phyloP scores from a whole-genome alignment of 2,888 invertebrate species.

The Serrognathus titanus region DNA sequence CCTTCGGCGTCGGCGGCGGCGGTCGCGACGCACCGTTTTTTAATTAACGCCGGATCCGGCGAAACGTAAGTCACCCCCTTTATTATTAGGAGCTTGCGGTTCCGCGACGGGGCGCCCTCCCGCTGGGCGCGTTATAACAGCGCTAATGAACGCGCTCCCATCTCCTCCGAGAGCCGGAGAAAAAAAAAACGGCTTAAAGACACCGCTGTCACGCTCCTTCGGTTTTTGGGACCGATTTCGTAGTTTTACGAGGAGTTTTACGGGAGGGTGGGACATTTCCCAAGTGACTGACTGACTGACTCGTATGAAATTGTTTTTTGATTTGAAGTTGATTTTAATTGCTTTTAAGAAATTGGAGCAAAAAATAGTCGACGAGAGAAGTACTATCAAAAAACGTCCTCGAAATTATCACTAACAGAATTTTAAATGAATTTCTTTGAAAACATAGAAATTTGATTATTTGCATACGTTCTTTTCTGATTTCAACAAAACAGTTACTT shows the following conservation, averaged over 20 bases:
- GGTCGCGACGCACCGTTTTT: slow-evolving; percentile 1
- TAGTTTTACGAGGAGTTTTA: slow-evolving; percentile 7
- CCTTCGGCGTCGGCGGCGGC: slow-evolving; percentile 1
- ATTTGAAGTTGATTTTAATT: slow-evolving; percentile 17
- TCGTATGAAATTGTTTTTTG: slow-evolving; percentile 22
- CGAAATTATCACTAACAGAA: too few relatives aligned
- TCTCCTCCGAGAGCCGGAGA: not conserved
- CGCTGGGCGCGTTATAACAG: slow-evolving; percentile 32
- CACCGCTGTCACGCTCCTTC: slow-evolving; percentile 5
- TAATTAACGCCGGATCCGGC: slow-evolving; percentile 9
- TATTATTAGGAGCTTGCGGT: slow-evolving; percentile 1
- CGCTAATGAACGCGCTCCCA: slow-evolving; percentile 38
- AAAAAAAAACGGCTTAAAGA: slow-evolving; percentile 10
- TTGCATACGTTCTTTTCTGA: too few relatives aligned
- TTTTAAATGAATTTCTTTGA: too few relatives aligned
- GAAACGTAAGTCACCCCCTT: slow-evolving; percentile 11
- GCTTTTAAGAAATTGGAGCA: too few relatives aligned
- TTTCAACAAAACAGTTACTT: too few relatives aligned
- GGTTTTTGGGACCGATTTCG: slow-evolving; percentile 12
- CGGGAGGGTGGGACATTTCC: slow-evolving; percentile 18
- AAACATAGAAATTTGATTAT: too few relatives aligned
- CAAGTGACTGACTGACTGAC: slow-evolving; percentile 29
- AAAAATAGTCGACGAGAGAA: too few relatives aligned
- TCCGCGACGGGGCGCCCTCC: slow-evolving; percentile 24
- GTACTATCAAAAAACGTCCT: too few relatives aligned